Evolutionary conservation across 2,113 vertebrate species (phyloP).

Genomic region (Nothoprocta pentlandii): DNA sequence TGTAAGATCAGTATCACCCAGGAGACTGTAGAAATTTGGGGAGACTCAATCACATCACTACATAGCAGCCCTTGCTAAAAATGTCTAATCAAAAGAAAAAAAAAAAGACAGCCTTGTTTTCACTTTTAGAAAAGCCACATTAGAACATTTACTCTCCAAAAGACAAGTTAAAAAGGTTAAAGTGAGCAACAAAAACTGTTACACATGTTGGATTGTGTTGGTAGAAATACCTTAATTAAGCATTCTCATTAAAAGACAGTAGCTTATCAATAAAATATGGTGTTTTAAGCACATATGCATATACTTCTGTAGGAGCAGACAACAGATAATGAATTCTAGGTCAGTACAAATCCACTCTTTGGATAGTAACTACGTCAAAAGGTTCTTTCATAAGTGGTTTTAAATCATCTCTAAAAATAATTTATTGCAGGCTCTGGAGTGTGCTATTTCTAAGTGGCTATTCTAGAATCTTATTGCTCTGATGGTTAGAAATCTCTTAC

Average conservation of each 20-base stretch:
- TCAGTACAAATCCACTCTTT: not conserved
- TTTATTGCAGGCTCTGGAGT: not conserved
- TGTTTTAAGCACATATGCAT: not conserved
- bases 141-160: not conserved
- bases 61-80: not conserved
- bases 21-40: conserved; percentile 11
- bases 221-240: not conserved
- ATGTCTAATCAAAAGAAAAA: not conserved
- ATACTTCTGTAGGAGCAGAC: not conserved
- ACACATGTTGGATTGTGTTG: not conserved
- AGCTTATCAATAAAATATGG: not conserved
- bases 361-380: not conserved
- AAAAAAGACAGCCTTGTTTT: not conserved
- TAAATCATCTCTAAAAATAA: not conserved
- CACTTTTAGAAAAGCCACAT: not conserved
- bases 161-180: not conserved
- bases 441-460: not conserved
- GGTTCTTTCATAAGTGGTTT: not conserved
- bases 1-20: conserved; percentile 23
- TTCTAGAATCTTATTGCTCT: not conserved
- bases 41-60: not conserved
- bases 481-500: not conserved
- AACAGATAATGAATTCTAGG: not conserved
- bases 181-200: not conserved
- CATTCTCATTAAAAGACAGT: not conserved